Conservation (phyloP, 2,113 vertebrate genomes). For the Chelonoidis abingdonii region DNA sequence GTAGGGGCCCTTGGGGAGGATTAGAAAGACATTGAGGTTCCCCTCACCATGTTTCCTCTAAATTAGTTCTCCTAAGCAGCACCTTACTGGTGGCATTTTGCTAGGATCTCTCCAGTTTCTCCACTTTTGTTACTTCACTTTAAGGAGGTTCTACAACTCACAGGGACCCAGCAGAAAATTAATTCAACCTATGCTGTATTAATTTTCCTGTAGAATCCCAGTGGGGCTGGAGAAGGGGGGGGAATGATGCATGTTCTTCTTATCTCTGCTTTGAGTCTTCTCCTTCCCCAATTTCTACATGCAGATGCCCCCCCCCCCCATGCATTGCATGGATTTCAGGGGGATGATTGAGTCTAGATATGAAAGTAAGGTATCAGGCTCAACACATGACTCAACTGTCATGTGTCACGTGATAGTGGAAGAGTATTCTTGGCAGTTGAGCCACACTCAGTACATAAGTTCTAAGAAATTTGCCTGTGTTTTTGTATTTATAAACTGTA, state of each 20-base stretch:
- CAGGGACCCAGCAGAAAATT: neutral
- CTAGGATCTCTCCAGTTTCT: neutral
- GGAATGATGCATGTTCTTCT: neutral
- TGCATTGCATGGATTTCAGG: neutral
- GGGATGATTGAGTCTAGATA: neutral
- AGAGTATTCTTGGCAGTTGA: accelerated
- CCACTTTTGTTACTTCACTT: neutral
- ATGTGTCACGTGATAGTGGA: accelerated
- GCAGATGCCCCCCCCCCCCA: neutral
- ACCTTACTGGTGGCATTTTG: accelerated
- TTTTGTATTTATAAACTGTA: neutral
- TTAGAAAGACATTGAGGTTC: neutral
- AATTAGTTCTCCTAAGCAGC: neutral
- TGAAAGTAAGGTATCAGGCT: neutral
- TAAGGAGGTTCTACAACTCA: neutral
- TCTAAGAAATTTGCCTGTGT: neutral
- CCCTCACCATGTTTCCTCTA: neutral
- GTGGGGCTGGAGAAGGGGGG: neutral
- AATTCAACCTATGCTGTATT: neutral
- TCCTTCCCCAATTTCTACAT: accelerated
- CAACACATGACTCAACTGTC: accelerated
- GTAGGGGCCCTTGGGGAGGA: neutral
- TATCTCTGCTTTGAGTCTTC: neutral
- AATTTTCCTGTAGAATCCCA: neutral
- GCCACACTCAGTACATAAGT: accelerated